Percentiles rank a stretch among this genome's conserved stretches.
phyloP scores from a whole-genome alignment of 2,888 invertebrate genomes.

The Drosophila merina region DNA sequence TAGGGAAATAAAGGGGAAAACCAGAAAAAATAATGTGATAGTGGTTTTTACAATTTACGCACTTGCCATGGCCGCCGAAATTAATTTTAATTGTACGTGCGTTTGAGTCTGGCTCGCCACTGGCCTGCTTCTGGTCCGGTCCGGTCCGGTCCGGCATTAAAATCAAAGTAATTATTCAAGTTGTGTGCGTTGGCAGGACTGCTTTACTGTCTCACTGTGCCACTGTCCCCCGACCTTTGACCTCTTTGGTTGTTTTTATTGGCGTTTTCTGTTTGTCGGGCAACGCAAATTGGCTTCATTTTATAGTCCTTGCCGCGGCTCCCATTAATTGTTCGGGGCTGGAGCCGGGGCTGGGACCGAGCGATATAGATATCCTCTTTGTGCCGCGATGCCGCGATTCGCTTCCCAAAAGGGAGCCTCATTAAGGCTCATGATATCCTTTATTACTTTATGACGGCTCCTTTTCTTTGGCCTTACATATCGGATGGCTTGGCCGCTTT shows the following conservation, averaged over 20 bases:
- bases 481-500: constrained; percentile 27
- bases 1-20: constrained; percentile 12
- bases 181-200: constrained; percentile 41
- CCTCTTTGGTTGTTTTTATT: constrained; percentile 37
- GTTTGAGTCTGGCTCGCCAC: constrained; percentile 21
- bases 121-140: constrained; percentile 13
- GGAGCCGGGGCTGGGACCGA: constrained; percentile 24
- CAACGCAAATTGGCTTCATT: constrained; percentile 67
- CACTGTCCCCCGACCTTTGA: background rate
- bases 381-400: constrained; percentile 9
- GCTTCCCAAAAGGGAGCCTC: constrained; percentile 30
- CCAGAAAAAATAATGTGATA: constrained; percentile 72
- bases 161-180: constrained; percentile 77
- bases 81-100: constrained; percentile 71
- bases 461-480: constrained; percentile 22
- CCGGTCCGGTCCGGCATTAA: constrained; percentile 55
- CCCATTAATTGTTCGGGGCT: constrained; percentile 70
- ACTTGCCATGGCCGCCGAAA: constrained; percentile 67
- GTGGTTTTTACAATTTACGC: constrained; percentile 77
- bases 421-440: constrained; percentile 43
- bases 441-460: constrained; percentile 44
- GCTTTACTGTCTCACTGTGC: background rate
- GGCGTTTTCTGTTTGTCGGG: constrained; percentile 39
- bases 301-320: constrained; percentile 55
- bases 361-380: constrained; percentile 64